These are phyloP conservation scores for Arctopsyche grandis DNA, from an alignment of 1,140 invertebrate genomes.

Conservation along the genomic window DNA sequence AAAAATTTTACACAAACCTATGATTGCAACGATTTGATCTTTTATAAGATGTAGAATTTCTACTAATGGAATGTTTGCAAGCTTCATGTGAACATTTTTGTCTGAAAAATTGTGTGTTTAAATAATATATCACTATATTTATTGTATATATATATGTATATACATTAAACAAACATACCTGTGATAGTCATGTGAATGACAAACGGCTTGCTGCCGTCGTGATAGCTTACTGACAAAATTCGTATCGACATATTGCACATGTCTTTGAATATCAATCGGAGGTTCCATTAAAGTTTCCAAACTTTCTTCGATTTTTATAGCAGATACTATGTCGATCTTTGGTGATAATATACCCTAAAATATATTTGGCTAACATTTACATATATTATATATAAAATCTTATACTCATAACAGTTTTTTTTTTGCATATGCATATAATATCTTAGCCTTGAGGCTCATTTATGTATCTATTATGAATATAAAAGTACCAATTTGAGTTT, in stretches of 20 bases:
- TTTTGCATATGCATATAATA: too few relatives aligned
- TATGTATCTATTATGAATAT: not conserved
- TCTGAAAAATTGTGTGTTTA: not conserved
- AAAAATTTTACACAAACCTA: too few relatives aligned
- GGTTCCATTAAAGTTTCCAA: constrained; percentile 20
- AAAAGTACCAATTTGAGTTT: not conserved
- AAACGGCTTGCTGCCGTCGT: constrained; percentile 55
- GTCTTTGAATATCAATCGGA: constrained; percentile 5
- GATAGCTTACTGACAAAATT: constrained; percentile 57
- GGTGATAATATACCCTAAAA: constrained; percentile 70
- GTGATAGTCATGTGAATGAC: constrained; percentile 57
- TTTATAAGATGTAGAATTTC: not conserved
- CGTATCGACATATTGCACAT: constrained; percentile 44
- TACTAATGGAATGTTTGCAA: not conserved
- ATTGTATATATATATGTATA: not conserved
- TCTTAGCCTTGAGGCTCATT: not conserved
- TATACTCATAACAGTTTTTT: too few relatives aligned
- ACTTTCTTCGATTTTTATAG: constrained; percentile 65
- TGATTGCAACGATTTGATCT: too few relatives aligned
- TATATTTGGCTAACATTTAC: constrained; percentile 21
- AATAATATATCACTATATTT: not conserved
- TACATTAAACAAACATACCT: constrained; percentile 45
- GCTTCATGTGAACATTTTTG: not conserved
- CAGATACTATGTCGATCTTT: constrained; percentile 70
- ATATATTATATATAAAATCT: constrained; percentile 8